A percentile compares a stretch with the other conserved stretches of the same genome.
Conservation (phyloP, 2,888 invertebrate genomes). For the Trilocha varians region DNA sequence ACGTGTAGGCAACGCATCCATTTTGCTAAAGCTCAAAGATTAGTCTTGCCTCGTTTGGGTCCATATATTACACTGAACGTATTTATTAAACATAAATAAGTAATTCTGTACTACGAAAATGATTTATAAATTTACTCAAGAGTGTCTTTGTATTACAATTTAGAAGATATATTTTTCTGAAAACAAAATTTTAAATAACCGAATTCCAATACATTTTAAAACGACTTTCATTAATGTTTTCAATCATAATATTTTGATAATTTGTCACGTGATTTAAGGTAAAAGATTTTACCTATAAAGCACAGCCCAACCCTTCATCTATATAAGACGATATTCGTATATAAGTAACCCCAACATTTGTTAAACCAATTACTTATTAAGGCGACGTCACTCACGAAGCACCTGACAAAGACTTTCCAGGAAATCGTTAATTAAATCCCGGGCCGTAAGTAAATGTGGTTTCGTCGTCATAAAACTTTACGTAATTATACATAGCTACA, state of each 20-base stretch:
- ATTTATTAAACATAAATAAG: slow-evolving; percentile 8
- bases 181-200: too few species aligned
- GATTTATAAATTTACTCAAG: not conserved
- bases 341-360: slow-evolving; percentile 1
- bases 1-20: slow-evolving; percentile 26
- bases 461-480: slow-evolving; percentile 48
- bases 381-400: slow-evolving; percentile 22
- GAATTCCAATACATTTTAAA: too few species aligned
- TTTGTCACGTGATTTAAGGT: not conserved
- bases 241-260: not conserved
- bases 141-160: not conserved
- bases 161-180: too few species aligned
- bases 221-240: too few species aligned
- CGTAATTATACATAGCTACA: slow-evolving; percentile 28
- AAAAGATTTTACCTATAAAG: not conserved
- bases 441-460: slow-evolving; percentile 42
- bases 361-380: slow-evolving; percentile 18
- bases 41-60: slow-evolving; percentile 4
- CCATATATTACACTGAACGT: slow-evolving; percentile 2
- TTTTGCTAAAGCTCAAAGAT: slow-evolving; percentile 15
- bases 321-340: not conserved
- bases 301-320: not conserved
- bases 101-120: not conserved
- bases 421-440: slow-evolving; percentile 52
- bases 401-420: slow-evolving; percentile 35